Percentiles rank a stretch among this genome's conserved stretches.
Evolutionary conservation across 2,797 vertebrate species (phyloP).

Genomic region (Morus bassanus): DNA sequence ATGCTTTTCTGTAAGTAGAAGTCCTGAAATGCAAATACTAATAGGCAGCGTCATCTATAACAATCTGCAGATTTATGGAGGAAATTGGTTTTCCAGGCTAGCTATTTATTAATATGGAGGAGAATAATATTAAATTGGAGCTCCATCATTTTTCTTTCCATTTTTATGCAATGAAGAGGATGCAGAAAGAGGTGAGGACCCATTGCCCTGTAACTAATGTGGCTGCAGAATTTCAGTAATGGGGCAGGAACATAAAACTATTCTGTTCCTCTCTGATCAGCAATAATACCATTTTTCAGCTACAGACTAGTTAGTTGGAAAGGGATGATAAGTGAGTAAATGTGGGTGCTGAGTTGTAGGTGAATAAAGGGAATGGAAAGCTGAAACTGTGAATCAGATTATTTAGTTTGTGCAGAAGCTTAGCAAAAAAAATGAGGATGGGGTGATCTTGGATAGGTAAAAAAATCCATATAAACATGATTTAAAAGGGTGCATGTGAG

Average conservation of each 20-base stretch:
- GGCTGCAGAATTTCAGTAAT: not conserved
- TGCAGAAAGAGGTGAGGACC: not conserved
- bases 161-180: not conserved
- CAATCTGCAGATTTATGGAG: constrained; percentile 19
- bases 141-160: not conserved
- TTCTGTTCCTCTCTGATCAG: not conserved
- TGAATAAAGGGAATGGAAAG: not conserved
- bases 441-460: not conserved
- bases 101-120: constrained; percentile 12
- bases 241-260: not conserved
- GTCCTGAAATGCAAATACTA: constrained; percentile 39
- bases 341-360: not conserved
- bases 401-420: not conserved
- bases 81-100: constrained; percentile 25
- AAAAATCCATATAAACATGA: not conserved
- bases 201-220: not conserved
- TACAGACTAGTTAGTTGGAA: not conserved
- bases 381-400: not conserved
- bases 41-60: constrained; percentile 32
- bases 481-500: not conserved
- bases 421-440: not conserved
- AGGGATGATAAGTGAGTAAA: not conserved
- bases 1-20: constrained; percentile 13
- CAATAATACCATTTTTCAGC: not conserved
- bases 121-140: not conserved